Evolutionary conservation across 2,797 vertebrate genomes (phyloP).

Genomic region (Lophius americanus): DNA sequence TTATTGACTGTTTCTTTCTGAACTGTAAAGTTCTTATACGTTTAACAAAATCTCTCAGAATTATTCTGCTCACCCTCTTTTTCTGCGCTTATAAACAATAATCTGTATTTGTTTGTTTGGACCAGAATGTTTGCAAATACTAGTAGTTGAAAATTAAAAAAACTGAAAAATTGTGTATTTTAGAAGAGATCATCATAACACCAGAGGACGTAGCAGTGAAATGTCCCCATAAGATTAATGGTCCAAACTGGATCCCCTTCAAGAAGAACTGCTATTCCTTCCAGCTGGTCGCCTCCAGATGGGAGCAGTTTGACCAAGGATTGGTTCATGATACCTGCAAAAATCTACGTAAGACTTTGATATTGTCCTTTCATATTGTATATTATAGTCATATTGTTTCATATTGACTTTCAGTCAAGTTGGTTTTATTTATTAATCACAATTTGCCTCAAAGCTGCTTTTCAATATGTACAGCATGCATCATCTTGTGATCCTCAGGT

Average conservation of each 20-base stretch:
- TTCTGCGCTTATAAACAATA: too few relatives aligned
- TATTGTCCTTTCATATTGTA: too few relatives aligned
- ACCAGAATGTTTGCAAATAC: not conserved
- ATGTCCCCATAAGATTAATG: conserved; percentile 91
- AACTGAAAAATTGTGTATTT: conserved; percentile 29
- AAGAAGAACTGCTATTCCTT: conserved; percentile 92
- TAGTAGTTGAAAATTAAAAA: not conserved
- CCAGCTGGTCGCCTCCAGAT: conserved; percentile 82
- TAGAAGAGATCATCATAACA: conserved; percentile 79
- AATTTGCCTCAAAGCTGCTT: not conserved
- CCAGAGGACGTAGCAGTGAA: conserved; percentile 70
- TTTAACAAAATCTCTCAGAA: too few relatives aligned
- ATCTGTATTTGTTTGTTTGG: not conserved
- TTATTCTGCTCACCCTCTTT: too few relatives aligned
- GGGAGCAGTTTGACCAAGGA: conserved; percentile 67
- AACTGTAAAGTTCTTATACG: too few relatives aligned
- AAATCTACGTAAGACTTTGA: conserved; percentile 80
- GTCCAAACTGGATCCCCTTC: conserved; percentile 94
- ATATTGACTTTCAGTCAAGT: not conserved
- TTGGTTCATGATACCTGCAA: conserved; percentile 82
- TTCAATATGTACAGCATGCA: too few relatives aligned
- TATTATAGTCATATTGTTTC: too few relatives aligned
- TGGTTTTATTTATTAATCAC: not conserved
- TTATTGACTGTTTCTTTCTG: too few relatives aligned
- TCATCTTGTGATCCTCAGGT: not conserved